Evolutionary conservation across 2,797 vertebrate species (phyloP), one percentile per base, ranked within the genome.

Genomic region (Botia kubotai): DNA sequence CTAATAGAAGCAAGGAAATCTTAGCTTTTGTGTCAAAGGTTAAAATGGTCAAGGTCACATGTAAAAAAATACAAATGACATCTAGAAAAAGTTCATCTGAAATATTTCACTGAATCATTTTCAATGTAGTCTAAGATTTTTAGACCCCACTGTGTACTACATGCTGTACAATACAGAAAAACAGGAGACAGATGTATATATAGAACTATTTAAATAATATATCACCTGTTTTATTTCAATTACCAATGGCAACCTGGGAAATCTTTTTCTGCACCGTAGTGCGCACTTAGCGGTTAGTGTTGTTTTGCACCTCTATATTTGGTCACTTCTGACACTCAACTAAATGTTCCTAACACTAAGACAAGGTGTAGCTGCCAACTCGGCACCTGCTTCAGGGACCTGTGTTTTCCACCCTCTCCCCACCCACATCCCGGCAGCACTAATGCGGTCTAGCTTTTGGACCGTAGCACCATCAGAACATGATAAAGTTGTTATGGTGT

Each of bases 341-440:
- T 84, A 84, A 86, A 83, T 82, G 70, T 76, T 74, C 81, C 62
- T 58, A 23, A 43, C 53, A 58, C 73, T 62, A 17, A 50, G 77
- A 75, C 39, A 63, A 12, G 33, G 58, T 82, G 82, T 77, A 77
- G 55, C 70, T 80, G 69, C 74, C 72, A 85, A 71, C 21, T 39
- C 4, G 74, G 75, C 85, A 86, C 83, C 83, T 86, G 84, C 84
- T 86, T 84, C 68, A 48, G 86, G 75, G 82, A 87, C 75, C 62
- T 39, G 63, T 52, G 48, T 71, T 82, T n/a, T 76, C 36, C 62
- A 19, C 55, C 48, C 33, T 33, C 33, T 33, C 4, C 33, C 33
- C 33, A 33, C 33, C 33, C 16, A 21, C 17, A 19, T 83, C 76
- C 77, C 48, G 14, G 39, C 63, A 81, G 57, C 65, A 55, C 65